Base-by-base conservation (phyloP, 2,888 invertebrate species). In the Griposia aprilina region DNA sequence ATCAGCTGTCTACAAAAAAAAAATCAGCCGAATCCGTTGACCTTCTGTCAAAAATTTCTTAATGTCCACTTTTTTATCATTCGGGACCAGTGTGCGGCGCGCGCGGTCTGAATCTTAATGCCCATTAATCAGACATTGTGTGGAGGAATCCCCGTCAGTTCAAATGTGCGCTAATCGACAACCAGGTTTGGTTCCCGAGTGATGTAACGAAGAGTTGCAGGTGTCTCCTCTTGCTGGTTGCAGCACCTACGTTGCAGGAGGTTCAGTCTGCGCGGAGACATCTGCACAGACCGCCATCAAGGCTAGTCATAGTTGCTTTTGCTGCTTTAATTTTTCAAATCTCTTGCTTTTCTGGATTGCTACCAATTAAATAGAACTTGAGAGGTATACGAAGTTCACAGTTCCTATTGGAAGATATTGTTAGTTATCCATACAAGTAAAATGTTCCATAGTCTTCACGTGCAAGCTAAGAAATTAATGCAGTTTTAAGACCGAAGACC, bases 71-170 rank as follows among this genome's bases (percentile, higher is more conserved):
- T n/a, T n/a, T n/a, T n/a, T n/a, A n/a, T n/a, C n/a, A n/a, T n/a
- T n/a, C n/a, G n/a, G n/a, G n/a, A n/a, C n/a, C n/a, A n/a, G n/a
- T n/a, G n/a, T n/a, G n/a, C n/a, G n/a, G n/a, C 73, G 84, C 78
- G 88, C 91, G 91, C 90, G 89, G 62, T 60, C 86, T 81, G 93
- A 90, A 93, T 93, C 87, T 85, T 92, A 93, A 93, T 91, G 90
- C 76, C 83, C 88, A 90, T 90, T 93, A 93, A 93, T 93, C 91
- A 92, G 92, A 86, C 88, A 87, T 88, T 90, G 90, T 90, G 89
- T 83, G 87, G 76, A 90, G 83, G 88, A 87, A 85, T 84, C 87
- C 77, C 84, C 82, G 72, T 82, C 81, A 82, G 79, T 75, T 67
- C 80, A 66, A 84, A 82, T 79, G 76, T 83, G 69, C 71, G 73